Conservation (phyloP, 2,888 invertebrate genomes). For the Erebia aethiops region DNA sequence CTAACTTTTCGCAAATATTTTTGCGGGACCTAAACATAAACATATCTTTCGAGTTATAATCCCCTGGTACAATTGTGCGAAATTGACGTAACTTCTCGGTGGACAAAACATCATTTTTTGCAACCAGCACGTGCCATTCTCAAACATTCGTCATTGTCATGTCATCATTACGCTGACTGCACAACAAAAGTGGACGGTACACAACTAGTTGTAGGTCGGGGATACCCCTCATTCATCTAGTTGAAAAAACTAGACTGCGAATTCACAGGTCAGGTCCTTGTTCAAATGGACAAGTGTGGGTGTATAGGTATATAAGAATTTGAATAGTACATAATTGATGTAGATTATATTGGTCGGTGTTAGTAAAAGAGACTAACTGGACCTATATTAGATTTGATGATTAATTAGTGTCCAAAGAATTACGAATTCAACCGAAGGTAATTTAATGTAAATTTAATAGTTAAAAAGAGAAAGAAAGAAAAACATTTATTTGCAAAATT, state of each 20-base stretch:
- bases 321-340: conserved; percentile 4
- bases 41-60: conserved; percentile 56
- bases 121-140: conserved; percentile 66
- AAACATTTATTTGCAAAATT: no score
- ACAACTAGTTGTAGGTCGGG: conserved; percentile 67
- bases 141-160: conserved; percentile 68
- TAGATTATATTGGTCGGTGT: conserved; percentile 13
- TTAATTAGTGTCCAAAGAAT: no score
- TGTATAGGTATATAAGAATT: conserved; percentile 25
- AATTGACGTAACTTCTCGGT: conserved; percentile 75
- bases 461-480: no score
- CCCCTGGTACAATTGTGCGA: conserved; percentile 80
- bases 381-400: background rate
- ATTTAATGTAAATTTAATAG: background rate
- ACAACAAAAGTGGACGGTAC: conserved; percentile 67
- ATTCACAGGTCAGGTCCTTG: conserved; percentile 59
- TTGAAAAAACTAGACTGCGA: conserved; percentile 57
- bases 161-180: conserved; percentile 70
- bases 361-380: background rate
- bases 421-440: background rate
- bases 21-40: conserved; percentile 48
- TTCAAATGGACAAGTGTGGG: conserved; percentile 30
- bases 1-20: background rate
- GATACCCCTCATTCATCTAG: conserved; percentile 63
- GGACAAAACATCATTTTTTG: conserved; percentile 56